Conservation (phyloP, 1,140 invertebrate species). For the Ylistrum balloti region DNA sequence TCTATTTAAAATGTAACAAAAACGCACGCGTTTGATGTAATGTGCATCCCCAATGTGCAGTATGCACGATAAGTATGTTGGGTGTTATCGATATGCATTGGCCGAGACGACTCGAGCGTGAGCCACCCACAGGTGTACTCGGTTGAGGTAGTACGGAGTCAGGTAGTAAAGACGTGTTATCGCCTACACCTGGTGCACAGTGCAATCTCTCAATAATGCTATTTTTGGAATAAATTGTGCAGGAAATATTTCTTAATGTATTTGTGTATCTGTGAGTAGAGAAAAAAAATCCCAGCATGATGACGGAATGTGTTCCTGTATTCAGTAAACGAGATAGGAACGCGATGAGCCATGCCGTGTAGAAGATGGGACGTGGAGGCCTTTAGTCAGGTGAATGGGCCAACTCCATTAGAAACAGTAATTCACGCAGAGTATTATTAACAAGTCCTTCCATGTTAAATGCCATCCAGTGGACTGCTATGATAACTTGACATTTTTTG, state of each 20-base stretch:
- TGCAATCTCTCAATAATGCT: neutral
- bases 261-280: neutral
- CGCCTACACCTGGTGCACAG: neutral
- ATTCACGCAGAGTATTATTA: too few relatives aligned
- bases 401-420: too few relatives aligned
- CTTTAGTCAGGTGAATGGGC: too few relatives aligned
- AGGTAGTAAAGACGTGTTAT: neutral
- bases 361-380: too few relatives aligned
- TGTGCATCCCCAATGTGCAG: neutral
- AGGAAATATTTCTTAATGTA: slow-evolving; percentile 22
- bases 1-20: slow-evolving; percentile 8
- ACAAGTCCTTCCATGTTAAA: too few relatives aligned
- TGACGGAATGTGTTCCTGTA: slow-evolving; percentile 1
- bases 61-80: neutral
- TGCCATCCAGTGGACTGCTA: too few relatives aligned
- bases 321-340: neutral
- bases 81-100: slow-evolving; percentile 15
- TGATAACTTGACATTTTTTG: too few relatives aligned
- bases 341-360: too few relatives aligned
- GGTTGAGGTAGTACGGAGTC: neutral
- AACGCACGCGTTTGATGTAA: neutral
- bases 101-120: neutral
- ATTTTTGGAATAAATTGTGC: slow-evolving; percentile 26
- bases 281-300: neutral
- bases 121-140: neutral